Base-by-base conservation (phyloP, 2,113 vertebrate genomes). In the Ictalurus punctatus region DNA sequence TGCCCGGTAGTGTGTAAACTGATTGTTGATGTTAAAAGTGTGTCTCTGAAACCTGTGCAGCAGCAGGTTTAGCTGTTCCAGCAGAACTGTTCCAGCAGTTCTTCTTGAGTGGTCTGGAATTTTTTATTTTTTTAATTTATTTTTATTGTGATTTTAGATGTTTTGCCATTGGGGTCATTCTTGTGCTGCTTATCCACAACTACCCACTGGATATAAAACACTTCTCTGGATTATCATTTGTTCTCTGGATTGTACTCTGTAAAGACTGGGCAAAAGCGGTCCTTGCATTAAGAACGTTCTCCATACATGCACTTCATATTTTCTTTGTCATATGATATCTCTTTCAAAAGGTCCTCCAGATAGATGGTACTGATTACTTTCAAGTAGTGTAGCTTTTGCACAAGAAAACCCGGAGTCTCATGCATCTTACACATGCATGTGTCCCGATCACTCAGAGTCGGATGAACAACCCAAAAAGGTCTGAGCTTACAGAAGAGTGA, bases 391-490 rank as follows among this genome's bases (percentile, higher is more conserved):
- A 40, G 37, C 21, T 63, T 63, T 23, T 23, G 59, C 12, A 67
- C 27, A 67, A 67, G 6, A 67, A 67, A 67, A n/a, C 27, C 12
- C 25, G 13, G 65, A 67, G n/a, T 67, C 65, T 67, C 65, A 67
- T 67, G 61, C 23, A 27, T 65, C 61, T 65, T 65, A 8, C 25
- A 27, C 63, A 65, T 27, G 63, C 23, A 27, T 27, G 63, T 27
- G 63, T 65, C 9, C 8, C 63, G 63, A 27, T 65, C 63, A 27
- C 61, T 65, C 61, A 65, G 63, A 27, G 63, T 27, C 2, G 16
- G 73, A 48, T 80, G 73, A 84, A 90, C 59, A 67, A 67, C 3
- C 61, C 83, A 89, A 80, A 85, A 89, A 67, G 83, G 83, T 48
- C 37, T 14, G 27, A 86, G 40, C 67, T 27, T 21, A 67, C 65